Base-by-base conservation (phyloP, 1,140 invertebrate species). In the Galendromus occidentalis region DNA sequence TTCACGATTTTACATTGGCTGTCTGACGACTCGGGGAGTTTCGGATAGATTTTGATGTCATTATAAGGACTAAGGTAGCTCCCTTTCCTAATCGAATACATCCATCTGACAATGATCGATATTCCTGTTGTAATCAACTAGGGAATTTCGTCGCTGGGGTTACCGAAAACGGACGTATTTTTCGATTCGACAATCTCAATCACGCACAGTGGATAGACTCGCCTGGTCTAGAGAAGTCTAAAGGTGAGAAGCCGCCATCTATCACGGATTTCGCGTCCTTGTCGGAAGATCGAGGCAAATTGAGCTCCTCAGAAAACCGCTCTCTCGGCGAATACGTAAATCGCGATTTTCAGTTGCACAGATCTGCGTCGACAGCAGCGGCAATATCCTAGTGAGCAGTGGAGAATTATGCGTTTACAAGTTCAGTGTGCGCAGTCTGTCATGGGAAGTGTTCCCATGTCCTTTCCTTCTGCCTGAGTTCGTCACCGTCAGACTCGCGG, bases 171-270 rank as follows among this genome's bases (percentile, higher is more conserved):
- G 51, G 51, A 25, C 51, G 25, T 17, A 25, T 59, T 14, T 59
- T 59, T 9, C 51, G 51, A 22, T 33, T 59, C 25, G 25, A 33
- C 14, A 22, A 59, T 25, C 51, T 59, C 33, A 25, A 59, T 59
- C 51, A 59, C 14, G 51, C 51, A 25, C 51, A 59, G 9, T 59
- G 51, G 51, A 22, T 59, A 20, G 51, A 59, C 25, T 59, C 51
- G 1, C 51, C 51, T 12, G 51, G 51, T 22, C 20, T 59, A 14
- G 51, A 59, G 22, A 59, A 59, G 9, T 29, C 25, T 14, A 59
- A 59, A 59, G 51, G 51, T 59, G 45, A 25, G 33, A 22, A 59
- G 7, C 17, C 25, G 42, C 42, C n/a, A 14, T 12, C 42, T 14
- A 12, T 14, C n/a, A n/a, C n/a, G 12, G 42, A n/a, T 44, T 44